These are phyloP conservation scores for Pilophorus perplexus DNA, from an alignment of 2,888 invertebrate genomes.

Conservation along the genomic window DNA sequence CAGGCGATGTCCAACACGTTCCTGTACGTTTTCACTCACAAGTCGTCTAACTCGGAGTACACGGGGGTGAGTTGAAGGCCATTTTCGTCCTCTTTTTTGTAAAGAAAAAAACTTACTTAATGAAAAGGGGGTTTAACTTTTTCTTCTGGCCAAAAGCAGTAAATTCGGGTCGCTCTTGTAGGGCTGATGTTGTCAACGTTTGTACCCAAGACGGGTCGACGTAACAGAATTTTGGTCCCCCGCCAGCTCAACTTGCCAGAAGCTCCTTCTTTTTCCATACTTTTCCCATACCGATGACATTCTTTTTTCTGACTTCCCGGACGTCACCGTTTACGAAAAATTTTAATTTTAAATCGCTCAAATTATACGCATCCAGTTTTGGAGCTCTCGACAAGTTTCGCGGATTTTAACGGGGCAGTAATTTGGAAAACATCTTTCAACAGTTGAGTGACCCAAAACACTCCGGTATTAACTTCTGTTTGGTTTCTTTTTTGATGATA, in stretches of 20 bases:
- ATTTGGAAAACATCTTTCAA: too few relatives aligned
- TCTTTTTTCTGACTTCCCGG: not conserved
- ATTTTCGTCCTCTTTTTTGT: not conserved
- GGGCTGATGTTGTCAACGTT: too few relatives aligned
- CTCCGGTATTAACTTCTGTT: too few relatives aligned
- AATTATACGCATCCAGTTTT: too few relatives aligned
- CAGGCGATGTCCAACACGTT: slow-evolving; percentile 60
- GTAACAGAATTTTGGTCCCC: slow-evolving; percentile 1
- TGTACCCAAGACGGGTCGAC: too few relatives aligned
- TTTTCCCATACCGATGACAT: slow-evolving; percentile 16
- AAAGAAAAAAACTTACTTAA: too few relatives aligned
- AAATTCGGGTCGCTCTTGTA: not conserved
- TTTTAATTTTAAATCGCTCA: slow-evolving; percentile 16
- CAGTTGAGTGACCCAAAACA: too few relatives aligned
- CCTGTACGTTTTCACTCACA: slow-evolving; percentile 86
- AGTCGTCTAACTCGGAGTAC: slow-evolving; percentile 73
- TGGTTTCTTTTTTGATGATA: not conserved
- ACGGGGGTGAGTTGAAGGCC: slow-evolving; percentile 60
- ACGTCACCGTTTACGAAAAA: slow-evolving; percentile 9
- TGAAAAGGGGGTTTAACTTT: too few relatives aligned
- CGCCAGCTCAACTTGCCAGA: slow-evolving; percentile 25
- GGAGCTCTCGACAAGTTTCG: too few relatives aligned
- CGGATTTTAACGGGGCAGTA: too few relatives aligned
- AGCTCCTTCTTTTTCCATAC: slow-evolving; percentile 23
- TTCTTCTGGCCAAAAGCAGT: not conserved